These are phyloP conservation scores for Blastobasis adustella DNA, from an alignment of 2,888 invertebrate species.

Conservation along the genomic window DNA sequence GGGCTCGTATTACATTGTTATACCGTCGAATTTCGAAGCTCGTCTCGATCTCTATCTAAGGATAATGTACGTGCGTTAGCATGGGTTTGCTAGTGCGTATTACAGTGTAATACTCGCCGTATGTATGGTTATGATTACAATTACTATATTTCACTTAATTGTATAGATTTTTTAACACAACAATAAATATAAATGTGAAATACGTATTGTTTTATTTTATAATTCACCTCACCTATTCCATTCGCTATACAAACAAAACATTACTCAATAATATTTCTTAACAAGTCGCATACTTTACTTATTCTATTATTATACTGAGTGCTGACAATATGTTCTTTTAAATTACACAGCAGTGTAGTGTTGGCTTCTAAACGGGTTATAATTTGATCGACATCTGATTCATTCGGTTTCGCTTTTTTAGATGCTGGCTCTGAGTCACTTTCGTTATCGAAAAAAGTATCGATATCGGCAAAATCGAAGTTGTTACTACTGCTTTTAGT, in stretches of 20 bases:
- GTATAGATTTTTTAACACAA: conserved; percentile 74
- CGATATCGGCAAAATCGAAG: conserved; percentile 50
- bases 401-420: conserved; percentile 45
- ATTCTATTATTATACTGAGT: conserved; percentile 36
- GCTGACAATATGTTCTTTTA: conserved; percentile 35
- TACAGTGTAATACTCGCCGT: conserved; percentile 46
- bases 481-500: conserved; percentile 26
- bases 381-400: conserved; percentile 29
- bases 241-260: conserved; percentile 6
- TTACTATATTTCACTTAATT: conserved; percentile 71
- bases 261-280: conserved; percentile 41
- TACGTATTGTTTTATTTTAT: conserved; percentile 50
- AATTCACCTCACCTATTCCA: not conserved
- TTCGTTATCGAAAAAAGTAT: conserved; percentile 37
- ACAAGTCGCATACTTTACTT: conserved; percentile 33
- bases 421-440: conserved; percentile 39
- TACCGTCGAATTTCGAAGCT: conserved; percentile 13
- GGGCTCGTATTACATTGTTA: conserved; percentile 43
- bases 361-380: conserved; percentile 43
- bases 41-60: conserved; percentile 14
- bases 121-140: conserved; percentile 62
- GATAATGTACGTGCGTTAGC: conserved; percentile 9
- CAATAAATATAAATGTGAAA: conserved; percentile 74
- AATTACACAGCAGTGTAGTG: conserved; percentile 26
- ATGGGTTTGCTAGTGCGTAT: conserved; percentile 12